A percentile compares a stretch with the other conserved stretches of the same genome.
Conservation (phyloP, 2,113 vertebrate species). For the Tursiops truncatus region DNA sequence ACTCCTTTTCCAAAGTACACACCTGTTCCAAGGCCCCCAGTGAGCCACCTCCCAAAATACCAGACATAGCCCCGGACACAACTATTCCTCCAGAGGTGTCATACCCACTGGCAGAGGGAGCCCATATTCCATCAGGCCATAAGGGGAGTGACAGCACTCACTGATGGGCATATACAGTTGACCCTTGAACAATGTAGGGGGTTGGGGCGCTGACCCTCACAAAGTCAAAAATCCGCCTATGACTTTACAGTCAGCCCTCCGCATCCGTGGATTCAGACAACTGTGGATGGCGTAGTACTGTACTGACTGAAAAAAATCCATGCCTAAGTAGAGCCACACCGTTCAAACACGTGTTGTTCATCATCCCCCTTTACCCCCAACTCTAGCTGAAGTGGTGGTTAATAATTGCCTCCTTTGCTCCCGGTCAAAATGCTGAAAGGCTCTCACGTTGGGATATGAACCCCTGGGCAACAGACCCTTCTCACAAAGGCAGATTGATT, state of each 20-base stretch:
- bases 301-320: not conserved
- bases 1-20: not conserved
- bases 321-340: not conserved
- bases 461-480: not conserved
- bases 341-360: not conserved
- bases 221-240: not conserved
- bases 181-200: not conserved
- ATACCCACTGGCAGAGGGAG: not conserved
- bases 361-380: not conserved
- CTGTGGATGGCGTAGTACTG: not conserved
- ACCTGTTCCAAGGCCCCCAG: not conserved
- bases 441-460: not conserved
- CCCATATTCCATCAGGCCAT: not conserved
- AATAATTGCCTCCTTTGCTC: not conserved
- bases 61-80: not conserved
- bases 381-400: not conserved
- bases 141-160: rapidly evolving
- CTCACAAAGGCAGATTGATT: not conserved
- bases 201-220: not conserved
- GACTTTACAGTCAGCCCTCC: not conserved
- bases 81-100: not conserved
- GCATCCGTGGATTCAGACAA: not conserved
- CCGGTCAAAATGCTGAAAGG: not conserved
- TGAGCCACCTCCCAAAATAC: not conserved
- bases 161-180: not conserved